phyloP scores from a whole-genome alignment of 2,888 invertebrate genomes.

The Standfussiana lucernea region DNA sequence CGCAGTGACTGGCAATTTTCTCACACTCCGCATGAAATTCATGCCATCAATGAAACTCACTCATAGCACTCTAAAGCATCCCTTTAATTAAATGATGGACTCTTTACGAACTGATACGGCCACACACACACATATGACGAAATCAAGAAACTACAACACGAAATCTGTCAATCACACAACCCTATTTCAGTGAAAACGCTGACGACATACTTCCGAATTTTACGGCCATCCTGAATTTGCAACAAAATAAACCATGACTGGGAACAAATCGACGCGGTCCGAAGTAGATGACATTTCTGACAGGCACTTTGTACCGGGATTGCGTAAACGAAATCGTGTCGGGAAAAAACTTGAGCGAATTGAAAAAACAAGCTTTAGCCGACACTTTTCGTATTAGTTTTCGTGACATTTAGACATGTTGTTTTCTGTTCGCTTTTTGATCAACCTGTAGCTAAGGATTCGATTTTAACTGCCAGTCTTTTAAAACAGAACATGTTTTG shows the following conservation, averaged over 20 bases:
- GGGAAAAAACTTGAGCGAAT: slow-evolving; percentile 41
- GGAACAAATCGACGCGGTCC: slow-evolving; percentile 66
- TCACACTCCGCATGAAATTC: slow-evolving; percentile 12
- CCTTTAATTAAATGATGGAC: not conserved
- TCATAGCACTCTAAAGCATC: not conserved
- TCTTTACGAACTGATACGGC: not conserved
- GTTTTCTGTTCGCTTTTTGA: slow-evolving; percentile 1
- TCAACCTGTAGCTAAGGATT: slow-evolving; percentile 31
- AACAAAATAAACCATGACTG: slow-evolving; percentile 71
- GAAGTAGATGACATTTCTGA: slow-evolving; percentile 59
- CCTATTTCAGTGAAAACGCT: slow-evolving; percentile 60
- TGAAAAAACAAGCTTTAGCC: slow-evolving; percentile 36
- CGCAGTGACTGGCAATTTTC: not conserved
- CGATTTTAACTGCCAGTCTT: slow-evolving; percentile 26
- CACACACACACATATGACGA: not conserved
- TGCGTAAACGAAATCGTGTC: slow-evolving; percentile 52
- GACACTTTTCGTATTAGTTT: slow-evolving; percentile 43
- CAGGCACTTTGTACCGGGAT: slow-evolving; percentile 60
- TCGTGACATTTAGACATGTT: slow-evolving; percentile 20
- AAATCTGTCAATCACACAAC: slow-evolving; percentile 59
- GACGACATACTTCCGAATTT: slow-evolving; percentile 62
- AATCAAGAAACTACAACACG: slow-evolving; percentile 20
- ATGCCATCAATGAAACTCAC: slow-evolving; percentile 5
- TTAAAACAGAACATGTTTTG: slow-evolving; percentile 18
- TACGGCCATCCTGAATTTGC: slow-evolving; percentile 63